Evolutionary conservation across 1,140 invertebrate genomes (phyloP), one percentile per base, ranked within the genome.

Genomic region (Euura saliciscinereae): DNA sequence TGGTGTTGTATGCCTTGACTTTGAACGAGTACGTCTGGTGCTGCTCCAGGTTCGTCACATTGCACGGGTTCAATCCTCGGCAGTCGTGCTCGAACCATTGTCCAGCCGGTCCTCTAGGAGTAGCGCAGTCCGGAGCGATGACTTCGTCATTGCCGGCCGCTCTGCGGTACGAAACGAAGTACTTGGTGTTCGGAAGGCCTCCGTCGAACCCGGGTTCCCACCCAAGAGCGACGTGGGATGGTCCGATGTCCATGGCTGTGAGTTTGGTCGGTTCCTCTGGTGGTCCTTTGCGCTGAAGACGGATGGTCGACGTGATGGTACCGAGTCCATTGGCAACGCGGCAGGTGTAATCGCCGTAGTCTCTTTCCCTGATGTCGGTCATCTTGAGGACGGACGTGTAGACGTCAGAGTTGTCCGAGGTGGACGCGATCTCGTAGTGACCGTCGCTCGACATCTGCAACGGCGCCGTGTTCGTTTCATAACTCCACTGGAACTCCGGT

Each of bases 191-290:
- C 10, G 91, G 90, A 45, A 96, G 82, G 0, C 96, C 96, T 0
- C 97, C 96, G 85, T 98, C 94, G 80, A 98, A 98, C 0, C 96
- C 96, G 1, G 94, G 91, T 76, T 94, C 92, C 95, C 95, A 98
- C 45, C 90, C 89, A 1, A 98, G 83, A 0, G 93, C 92, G 0
- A 97, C 93, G 78, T 91, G 93, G 11, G 93, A 93, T 4, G 93
- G 93, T 0, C 93, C 94, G 2, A 94, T 89, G 75, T 93, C 92
- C 65, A 92, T 87, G 6, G 93, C 90, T 0, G 90, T 86, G 10
- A 96, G 82, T 69, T 92, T 91, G 2, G 89, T 91, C 0, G 96
- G 96, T 70, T 91, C 91, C 77, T 97, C 95, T 0, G 96, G 96
- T 0, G 94, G 90, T 1, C 95, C 95, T 87, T 96, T 96, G 0